Percentiles rank a stretch among this genome's conserved stretches.
phyloP scores from a whole-genome alignment of 2,888 invertebrate species.

The Lasioglossum villosulum region DNA sequence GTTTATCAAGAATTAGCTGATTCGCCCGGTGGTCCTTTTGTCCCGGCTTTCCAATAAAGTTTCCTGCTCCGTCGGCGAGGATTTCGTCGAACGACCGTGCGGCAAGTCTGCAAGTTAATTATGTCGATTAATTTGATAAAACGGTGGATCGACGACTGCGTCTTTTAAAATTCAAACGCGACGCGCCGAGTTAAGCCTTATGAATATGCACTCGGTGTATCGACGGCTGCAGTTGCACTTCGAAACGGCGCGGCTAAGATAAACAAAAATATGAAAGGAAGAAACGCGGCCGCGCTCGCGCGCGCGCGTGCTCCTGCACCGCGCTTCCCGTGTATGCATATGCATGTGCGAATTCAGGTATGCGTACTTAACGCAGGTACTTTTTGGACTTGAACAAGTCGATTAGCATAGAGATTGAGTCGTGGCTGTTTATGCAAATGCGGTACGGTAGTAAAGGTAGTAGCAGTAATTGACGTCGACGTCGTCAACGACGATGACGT shows the following conservation, averaged over 20 bases:
- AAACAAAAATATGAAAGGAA: constrained; percentile 14
- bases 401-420: constrained; percentile 84
- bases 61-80: not conserved
- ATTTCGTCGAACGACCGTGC: not conserved
- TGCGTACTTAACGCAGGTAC: constrained; percentile 68
- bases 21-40: not conserved
- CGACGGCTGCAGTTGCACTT: not conserved
- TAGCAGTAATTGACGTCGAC: constrained; percentile 67
- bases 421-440: constrained; percentile 83
- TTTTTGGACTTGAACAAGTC: constrained; percentile 79
- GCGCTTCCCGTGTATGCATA: constrained; percentile 29
- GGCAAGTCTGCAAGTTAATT: not conserved
- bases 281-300: not conserved
- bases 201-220: constrained; percentile 7
- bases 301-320: too few relatives aligned
- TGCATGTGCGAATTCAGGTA: constrained; percentile 48
- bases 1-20: not conserved
- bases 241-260: not conserved
- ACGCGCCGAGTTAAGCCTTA: not conserved
- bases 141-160: not conserved
- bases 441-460: constrained; percentile 63
- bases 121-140: constrained; percentile 2
- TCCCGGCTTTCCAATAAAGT: not conserved
- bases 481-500: constrained; percentile 53
- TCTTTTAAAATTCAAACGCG: constrained; percentile 1